Evolutionary conservation across 2,113 vertebrate species (phyloP).

Genomic region (Limanda limanda): DNA sequence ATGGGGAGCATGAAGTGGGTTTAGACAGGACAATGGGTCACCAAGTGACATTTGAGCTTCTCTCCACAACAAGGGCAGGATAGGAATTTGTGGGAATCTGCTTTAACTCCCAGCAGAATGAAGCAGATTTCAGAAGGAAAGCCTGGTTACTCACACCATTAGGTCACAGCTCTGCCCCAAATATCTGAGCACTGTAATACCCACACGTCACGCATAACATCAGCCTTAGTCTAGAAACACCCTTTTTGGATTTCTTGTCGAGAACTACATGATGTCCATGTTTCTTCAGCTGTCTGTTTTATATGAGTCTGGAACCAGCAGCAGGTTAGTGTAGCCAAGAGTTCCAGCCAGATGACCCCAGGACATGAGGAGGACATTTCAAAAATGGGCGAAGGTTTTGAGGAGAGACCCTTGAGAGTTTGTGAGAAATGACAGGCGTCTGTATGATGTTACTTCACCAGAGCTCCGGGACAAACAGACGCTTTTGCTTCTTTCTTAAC

Average conservation of each 20-base stretch:
- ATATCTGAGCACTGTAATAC: constrained; percentile 27
- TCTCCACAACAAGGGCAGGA: constrained; percentile 11
- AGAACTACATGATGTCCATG: not conserved
- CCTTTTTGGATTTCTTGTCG: not conserved
- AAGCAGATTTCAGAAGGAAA: constrained; percentile 37
- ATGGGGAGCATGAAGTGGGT: constrained; percentile 56
- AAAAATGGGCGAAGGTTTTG: no score
- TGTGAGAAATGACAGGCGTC: no score
- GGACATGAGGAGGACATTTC: no score
- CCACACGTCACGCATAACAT: constrained; percentile 27
- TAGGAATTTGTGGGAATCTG: constrained; percentile 35
- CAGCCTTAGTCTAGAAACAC: constrained; percentile 3
- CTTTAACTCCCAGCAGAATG: constrained; percentile 11
- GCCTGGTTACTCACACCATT: constrained; percentile 29
- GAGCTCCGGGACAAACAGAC: no score
- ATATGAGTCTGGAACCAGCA: not conserved
- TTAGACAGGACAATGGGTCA: constrained; percentile 63
- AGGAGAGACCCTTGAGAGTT: no score
- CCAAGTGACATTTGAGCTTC: constrained; percentile 56
- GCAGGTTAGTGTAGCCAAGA: not conserved
- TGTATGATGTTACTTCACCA: no score
- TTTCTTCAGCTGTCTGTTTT: not conserved
- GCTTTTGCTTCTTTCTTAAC: no score
- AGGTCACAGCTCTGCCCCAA: constrained; percentile 46
- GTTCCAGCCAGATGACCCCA: no score